Evolutionary conservation across 2,888 invertebrate species (phyloP).

Genomic region (Ormia ochracea): DNA sequence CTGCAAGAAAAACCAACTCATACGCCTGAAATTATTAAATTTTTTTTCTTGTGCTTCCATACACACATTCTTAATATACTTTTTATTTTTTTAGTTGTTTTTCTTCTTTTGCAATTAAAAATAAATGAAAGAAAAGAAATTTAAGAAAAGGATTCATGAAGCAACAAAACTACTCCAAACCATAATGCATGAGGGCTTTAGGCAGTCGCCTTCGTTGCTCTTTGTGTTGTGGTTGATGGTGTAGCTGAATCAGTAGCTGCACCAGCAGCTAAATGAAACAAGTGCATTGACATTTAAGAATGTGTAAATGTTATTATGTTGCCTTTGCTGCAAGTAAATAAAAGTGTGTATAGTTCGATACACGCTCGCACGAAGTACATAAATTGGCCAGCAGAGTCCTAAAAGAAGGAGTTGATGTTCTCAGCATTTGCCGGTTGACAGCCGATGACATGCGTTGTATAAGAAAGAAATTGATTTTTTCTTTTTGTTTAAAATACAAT

Average conservation of each 20-base stretch:
- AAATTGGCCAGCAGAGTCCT: background rate
- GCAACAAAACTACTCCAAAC: slow-evolving; percentile 36
- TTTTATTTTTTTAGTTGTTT: slow-evolving; percentile 7
- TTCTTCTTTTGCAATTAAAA: slow-evolving; percentile 44
- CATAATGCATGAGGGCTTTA: slow-evolving; percentile 9
- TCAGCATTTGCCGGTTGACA: too few species aligned
- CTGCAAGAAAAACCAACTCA: background rate
- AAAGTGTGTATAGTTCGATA: background rate
- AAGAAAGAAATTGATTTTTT: too few species aligned
- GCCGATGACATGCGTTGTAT: too few species aligned
- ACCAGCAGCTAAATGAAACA: slow-evolving; percentile 45
- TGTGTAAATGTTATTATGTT: slow-evolving; percentile 59
- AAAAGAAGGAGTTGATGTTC: slow-evolving; percentile 2
- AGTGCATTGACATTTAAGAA: slow-evolving; percentile 62
- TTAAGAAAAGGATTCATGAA: slow-evolving; percentile 55
- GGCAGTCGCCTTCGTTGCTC: background rate
- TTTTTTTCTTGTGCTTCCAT: background rate
- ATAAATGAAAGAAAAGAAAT: slow-evolving; percentile 23
- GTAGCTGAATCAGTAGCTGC: slow-evolving; percentile 23
- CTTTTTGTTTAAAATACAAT: too few species aligned
- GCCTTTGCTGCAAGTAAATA: slow-evolving; percentile 26
- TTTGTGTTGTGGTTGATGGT: background rate
- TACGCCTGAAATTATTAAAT: slow-evolving; percentile 12
- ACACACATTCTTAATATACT: slow-evolving; percentile 24
- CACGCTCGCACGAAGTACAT: slow-evolving; percentile 18